Percentiles rank a stretch among this genome's conserved stretches.
phyloP scores from a whole-genome alignment of 92 coral and sea anemone genomes.

The Epizoanthus fatuus region DNA sequence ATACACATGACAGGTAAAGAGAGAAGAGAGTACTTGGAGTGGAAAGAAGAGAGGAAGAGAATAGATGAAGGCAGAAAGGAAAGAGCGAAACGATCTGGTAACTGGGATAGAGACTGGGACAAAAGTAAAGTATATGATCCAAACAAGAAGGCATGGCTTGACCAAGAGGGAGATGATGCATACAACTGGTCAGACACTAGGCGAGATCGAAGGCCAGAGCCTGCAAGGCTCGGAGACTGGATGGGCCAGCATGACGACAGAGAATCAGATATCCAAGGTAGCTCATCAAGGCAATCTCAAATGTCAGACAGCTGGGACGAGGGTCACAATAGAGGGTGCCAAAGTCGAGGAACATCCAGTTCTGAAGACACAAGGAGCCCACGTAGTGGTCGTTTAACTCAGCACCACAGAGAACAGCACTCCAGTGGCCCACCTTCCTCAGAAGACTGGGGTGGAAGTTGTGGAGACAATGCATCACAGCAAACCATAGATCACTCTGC shows the following conservation, averaged over 20 bases:
- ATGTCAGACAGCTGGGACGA: not conserved
- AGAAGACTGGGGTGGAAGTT: constrained; percentile 2
- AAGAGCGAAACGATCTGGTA: constrained; percentile 76
- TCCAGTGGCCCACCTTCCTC: not conserved
- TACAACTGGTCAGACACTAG: constrained; percentile 9
- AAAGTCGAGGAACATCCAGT: not conserved
- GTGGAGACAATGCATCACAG: not conserved
- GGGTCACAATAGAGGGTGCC: not conserved
- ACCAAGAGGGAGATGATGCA: constrained; percentile 5
- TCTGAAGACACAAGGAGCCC: not conserved
- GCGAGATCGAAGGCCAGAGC: constrained; percentile 10
- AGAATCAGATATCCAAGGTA: not conserved
- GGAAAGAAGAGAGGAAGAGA: constrained; percentile 80
- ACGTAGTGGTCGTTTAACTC: not conserved
- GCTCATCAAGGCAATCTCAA: not conserved
- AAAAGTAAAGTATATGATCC: constrained; percentile 51
- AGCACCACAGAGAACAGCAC: not conserved
- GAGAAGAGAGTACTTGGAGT: constrained; percentile 68
- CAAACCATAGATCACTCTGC: not conserved
- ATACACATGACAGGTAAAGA: constrained; percentile 86
- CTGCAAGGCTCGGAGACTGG: constrained; percentile 19
- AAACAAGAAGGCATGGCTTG: constrained; percentile 16
- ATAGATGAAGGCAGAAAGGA: constrained; percentile 78
- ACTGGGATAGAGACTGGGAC: constrained; percentile 91
- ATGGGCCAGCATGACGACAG: constrained; percentile 14